Base-by-base conservation (phyloP, 2,888 invertebrate genomes). In the Drosophila putrida region DNA sequence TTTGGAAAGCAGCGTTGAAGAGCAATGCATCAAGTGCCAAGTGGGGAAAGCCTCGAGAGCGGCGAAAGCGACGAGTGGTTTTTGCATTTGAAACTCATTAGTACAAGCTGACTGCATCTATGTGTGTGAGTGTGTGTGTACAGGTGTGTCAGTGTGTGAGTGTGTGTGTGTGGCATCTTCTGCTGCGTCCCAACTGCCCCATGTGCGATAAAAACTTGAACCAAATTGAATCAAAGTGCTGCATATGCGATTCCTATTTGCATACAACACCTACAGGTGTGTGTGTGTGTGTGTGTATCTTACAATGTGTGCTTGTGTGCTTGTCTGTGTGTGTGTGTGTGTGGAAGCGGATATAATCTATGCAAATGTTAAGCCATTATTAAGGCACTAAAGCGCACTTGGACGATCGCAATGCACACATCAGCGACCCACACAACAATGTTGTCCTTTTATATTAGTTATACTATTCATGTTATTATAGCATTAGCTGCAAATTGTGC, bases 51-150 rank as follows among this genome's bases (percentile, higher is more conserved):
- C 51, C 43, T 62, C 63, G 41, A 63, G 60, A 58, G 68, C 54
- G 28, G 62, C 57, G 38, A 70, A 70, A 64, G 68, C 64, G 80
- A 71, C 53, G 64, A 77, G 70, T 69, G 71, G 38, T 74, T 85
- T 75, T 85, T 68, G 74, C 88, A 87, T 84, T 87, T 79, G 68
- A 82, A 83, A 83, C 83, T 83, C 83, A 83, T 83, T 83, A 83
- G 83, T 76, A 75, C 43, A 71, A 75, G 58, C 57, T 49, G 55
- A 59, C 38, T 61, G 25, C 9, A 43, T 13, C 43, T 46, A 36
- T 35, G 20, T 49, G 28, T 39, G 47, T 33, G 41, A 43, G 20
- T 46, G 28, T 35, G 38, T 53, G 38, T n/a, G 38, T 53, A 20
- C 25, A 31, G 3, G 44, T 51, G 53, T 47, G 10, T 55, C 15